These are phyloP conservation scores for Hyposmocoma kahamanoa DNA, from an alignment of 1,140 invertebrate genomes.

Conservation along the genomic window DNA sequence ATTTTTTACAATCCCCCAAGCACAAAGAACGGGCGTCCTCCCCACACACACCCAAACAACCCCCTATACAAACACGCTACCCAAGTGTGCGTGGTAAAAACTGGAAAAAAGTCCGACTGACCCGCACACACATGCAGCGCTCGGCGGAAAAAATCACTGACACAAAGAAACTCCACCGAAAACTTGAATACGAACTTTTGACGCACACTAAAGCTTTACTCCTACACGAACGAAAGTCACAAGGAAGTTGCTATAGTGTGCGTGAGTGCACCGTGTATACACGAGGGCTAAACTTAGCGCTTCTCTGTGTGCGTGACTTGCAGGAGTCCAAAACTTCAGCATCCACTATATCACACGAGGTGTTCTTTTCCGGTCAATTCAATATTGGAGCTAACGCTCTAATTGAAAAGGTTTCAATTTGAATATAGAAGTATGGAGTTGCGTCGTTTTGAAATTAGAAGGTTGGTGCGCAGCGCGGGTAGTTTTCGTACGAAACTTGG, in stretches of 20 bases:
- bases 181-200: slow-evolving; percentile 70
- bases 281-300: slow-evolving; percentile 65
- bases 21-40: slow-evolving; percentile 63
- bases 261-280: slow-evolving; percentile 47
- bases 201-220: slow-evolving; percentile 28
- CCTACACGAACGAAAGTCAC: slow-evolving; percentile 32
- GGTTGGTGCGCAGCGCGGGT: slow-evolving; percentile 60
- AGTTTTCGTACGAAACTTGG: slow-evolving; percentile 69
- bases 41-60: slow-evolving; percentile 40
- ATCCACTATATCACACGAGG: slow-evolving; percentile 1
- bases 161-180: slow-evolving; percentile 71
- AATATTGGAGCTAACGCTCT: neutral
- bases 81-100: slow-evolving; percentile 53
- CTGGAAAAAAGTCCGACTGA: slow-evolving; percentile 69
- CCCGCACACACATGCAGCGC: slow-evolving; percentile 51
- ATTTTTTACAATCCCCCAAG: slow-evolving; percentile 68
- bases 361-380: neutral
- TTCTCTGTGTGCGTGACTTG: slow-evolving; percentile 44
- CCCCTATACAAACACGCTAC: slow-evolving; percentile 38
- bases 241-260: slow-evolving; percentile 47
- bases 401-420: neutral
- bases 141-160: slow-evolving; percentile 69
- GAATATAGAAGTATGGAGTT: slow-evolving; percentile 10
- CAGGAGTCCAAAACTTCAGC: slow-evolving; percentile 63
- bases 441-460: slow-evolving; percentile 20